A percentile compares a stretch with the other conserved stretches of the same genome.
Evolutionary conservation across 1,140 invertebrate genomes (phyloP).

Genomic region (Saccostrea glomerata): DNA sequence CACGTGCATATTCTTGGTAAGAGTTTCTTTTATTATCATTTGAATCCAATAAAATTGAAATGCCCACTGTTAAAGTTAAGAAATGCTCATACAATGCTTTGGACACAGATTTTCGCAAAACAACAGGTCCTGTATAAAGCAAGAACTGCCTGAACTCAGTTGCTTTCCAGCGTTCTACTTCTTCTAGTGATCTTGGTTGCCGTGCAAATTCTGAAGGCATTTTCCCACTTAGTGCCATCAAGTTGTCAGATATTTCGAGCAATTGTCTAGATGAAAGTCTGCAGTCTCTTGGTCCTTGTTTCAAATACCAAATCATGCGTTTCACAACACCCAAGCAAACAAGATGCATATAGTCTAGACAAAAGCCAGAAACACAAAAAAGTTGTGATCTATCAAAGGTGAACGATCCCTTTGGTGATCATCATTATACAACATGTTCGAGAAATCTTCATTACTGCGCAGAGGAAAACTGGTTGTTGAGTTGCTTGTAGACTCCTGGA

Average conservation of each 20-base stretch:
- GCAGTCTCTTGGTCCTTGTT: conserved; percentile 45
- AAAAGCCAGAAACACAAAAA: conserved; percentile 36
- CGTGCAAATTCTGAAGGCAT: not conserved
- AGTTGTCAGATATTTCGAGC: not conserved
- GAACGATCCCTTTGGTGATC: conserved; percentile 73
- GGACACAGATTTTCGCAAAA: too few relatives aligned
- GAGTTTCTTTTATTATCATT: too few relatives aligned
- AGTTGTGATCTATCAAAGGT: conserved; percentile 77
- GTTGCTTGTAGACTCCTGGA: conserved; percentile 49
- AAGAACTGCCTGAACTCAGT: too few relatives aligned
- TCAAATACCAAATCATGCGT: conserved; percentile 28
- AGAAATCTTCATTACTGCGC: conserved; percentile 28
- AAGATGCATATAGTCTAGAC: conserved; percentile 53
- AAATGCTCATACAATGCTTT: too few relatives aligned
- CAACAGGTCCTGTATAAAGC: too few relatives aligned
- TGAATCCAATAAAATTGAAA: too few relatives aligned
- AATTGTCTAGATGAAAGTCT: conserved; percentile 10
- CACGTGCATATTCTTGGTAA: too few relatives aligned
- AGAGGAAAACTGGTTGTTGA: conserved; percentile 46
- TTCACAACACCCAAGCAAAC: conserved; percentile 47
- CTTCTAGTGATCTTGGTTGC: too few relatives aligned
- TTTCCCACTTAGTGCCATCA: not conserved
- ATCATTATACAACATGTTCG: conserved; percentile 56
- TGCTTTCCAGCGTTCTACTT: too few relatives aligned
- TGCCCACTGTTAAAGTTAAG: too few relatives aligned